Conservation (phyloP, 2,797 vertebrate species). For the Lacerta bilineata region DNA sequence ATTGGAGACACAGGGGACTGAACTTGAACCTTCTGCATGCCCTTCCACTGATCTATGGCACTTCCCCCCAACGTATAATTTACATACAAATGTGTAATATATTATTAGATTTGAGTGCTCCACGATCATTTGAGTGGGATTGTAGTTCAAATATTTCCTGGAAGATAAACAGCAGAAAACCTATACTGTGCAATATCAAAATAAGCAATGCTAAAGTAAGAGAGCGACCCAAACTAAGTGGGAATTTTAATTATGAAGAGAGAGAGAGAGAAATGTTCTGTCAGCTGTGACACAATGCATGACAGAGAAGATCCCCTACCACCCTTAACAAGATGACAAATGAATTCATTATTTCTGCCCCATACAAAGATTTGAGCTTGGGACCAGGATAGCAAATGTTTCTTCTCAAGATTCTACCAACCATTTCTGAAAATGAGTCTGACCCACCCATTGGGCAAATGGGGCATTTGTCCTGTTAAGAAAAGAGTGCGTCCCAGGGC, state of each 20-base stretch:
- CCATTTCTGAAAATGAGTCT: background rate
- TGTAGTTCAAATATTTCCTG: background rate
- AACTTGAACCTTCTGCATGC: too few species aligned
- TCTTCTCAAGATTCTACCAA: background rate
- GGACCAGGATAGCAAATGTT: background rate
- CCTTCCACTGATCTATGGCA: too few species aligned
- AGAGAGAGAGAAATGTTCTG: background rate
- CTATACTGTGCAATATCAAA: background rate
- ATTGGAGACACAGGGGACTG: too few species aligned
- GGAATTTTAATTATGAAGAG: background rate
- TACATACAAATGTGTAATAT: background rate
- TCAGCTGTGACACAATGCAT: background rate
- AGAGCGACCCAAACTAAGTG: background rate
- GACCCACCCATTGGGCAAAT: background rate
- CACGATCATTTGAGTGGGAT: background rate
- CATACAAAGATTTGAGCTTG: background rate
- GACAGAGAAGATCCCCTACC: background rate
- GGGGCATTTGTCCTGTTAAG: background rate
- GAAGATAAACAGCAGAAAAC: slow-evolving; percentile 1
- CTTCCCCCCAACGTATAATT: background rate
- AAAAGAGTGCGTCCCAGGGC: background rate
- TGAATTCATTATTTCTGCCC: background rate
- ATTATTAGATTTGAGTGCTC: background rate
- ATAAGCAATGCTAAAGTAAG: background rate
- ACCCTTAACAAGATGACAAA: background rate